These are phyloP conservation scores for Agrypnus murinus DNA, from an alignment of 2,888 invertebrate species.

Conservation along the genomic window DNA sequence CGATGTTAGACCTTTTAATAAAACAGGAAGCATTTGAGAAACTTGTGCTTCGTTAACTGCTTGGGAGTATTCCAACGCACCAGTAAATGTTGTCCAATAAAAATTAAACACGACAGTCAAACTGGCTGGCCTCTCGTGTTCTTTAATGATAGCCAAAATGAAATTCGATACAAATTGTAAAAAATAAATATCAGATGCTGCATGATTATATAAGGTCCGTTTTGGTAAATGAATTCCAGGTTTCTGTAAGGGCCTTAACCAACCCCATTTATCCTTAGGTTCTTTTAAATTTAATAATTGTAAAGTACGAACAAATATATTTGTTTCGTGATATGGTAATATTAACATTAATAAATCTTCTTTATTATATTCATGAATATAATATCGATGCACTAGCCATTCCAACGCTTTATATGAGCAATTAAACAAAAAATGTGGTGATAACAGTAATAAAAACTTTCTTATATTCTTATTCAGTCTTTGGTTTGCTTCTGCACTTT, in stretches of 20 bases:
- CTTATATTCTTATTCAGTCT: slow-evolving; percentile 84
- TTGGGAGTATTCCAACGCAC: slow-evolving; percentile 77
- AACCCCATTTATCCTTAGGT: slow-evolving; percentile 80
- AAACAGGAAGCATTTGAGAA: slow-evolving; percentile 79
- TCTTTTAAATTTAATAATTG: slow-evolving; percentile 82
- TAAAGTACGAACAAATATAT: slow-evolving; percentile 87
- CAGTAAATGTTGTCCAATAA: slow-evolving; percentile 84
- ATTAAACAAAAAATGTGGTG: slow-evolving; percentile 92
- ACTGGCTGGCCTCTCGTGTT: slow-evolving; percentile 76
- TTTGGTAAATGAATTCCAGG: slow-evolving; percentile 84
- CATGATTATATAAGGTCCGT: slow-evolving; percentile 82
- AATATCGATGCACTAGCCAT: slow-evolving; percentile 94
- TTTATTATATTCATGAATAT: slow-evolving; percentile 91
- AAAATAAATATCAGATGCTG: slow-evolving; percentile 78
- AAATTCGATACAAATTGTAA: slow-evolving; percentile 78
- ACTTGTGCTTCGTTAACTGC: slow-evolving; percentile 77
- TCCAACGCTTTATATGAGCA: slow-evolving; percentile 93
- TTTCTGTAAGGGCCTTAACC: slow-evolving; percentile 84
- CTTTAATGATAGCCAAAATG: slow-evolving; percentile 75
- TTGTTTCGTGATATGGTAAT: slow-evolving; percentile 95
- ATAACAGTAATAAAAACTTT: slow-evolving; percentile 85
- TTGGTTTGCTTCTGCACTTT: slow-evolving; percentile 83
- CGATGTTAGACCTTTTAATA: slow-evolving; percentile 83
- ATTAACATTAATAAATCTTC: slow-evolving; percentile 86
- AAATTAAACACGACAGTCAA: slow-evolving; percentile 86